Conservation (phyloP, 2,888 invertebrate genomes). For the Blastobasis adustella region DNA sequence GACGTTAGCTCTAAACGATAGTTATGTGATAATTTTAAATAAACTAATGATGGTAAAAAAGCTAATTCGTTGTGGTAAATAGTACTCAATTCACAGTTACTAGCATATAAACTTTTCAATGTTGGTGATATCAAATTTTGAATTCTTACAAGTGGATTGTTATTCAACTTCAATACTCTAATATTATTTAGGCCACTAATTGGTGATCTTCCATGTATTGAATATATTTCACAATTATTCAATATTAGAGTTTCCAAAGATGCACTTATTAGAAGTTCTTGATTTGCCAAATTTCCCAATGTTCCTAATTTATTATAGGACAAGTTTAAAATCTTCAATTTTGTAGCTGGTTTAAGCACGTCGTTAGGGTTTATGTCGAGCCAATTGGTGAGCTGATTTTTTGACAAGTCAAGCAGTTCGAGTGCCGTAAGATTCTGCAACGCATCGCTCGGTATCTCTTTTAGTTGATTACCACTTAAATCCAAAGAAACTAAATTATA, state of each 20-base stretch:
- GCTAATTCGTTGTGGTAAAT: slow-evolving; percentile 70
- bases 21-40: slow-evolving; percentile 78
- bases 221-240: slow-evolving; percentile 76
- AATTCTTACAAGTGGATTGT: slow-evolving; percentile 66
- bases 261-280: slow-evolving; percentile 72
- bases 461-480: slow-evolving; percentile 67
- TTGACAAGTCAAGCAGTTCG: slow-evolving; percentile 76
- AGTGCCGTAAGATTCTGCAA: slow-evolving; percentile 72
- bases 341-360: slow-evolving; percentile 60
- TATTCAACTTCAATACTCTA: slow-evolving; percentile 67
- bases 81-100: slow-evolving; percentile 70
- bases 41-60: slow-evolving; percentile 74
- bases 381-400: slow-evolving; percentile 77
- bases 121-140: slow-evolving; percentile 65
- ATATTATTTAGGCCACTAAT: slow-evolving; percentile 68
- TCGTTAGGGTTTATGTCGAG: slow-evolving; percentile 69
- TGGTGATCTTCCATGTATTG: slow-evolving; percentile 65
- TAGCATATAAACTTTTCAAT: slow-evolving; percentile 71
- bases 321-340: slow-evolving; percentile 76
- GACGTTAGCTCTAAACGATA: slow-evolving; percentile 66
- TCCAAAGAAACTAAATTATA: slow-evolving; percentile 46
- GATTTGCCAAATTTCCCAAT: slow-evolving; percentile 63
- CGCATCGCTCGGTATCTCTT: slow-evolving; percentile 56
- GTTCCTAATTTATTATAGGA: slow-evolving; percentile 76
- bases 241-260: slow-evolving; percentile 76